Base-by-base conservation (phyloP, 92 coral and sea anemone species). In the Epizoanthus illoricatus region DNA sequence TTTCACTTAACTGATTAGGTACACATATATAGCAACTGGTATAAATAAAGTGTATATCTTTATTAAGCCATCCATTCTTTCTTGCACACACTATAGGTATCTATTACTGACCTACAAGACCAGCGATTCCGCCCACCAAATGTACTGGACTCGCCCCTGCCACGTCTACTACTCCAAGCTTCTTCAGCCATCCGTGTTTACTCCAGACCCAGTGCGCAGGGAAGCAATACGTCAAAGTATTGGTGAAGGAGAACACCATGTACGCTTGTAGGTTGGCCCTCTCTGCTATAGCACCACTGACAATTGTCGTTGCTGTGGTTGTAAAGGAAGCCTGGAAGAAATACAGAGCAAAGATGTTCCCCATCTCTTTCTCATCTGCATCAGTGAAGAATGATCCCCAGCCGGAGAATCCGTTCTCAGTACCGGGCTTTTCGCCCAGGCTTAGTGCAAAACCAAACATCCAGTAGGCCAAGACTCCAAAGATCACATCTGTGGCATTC, bases 201-300 rank as follows among this genome's bases (percentile, higher is more conserved):
- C 94, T 94, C 97, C 97, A 92, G 42, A 92, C 97, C 97, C 97
- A 92, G 73, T 92, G 97, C 19, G 97, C 97, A 0, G 97, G 97
- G 75, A 92, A 92, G 65, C 97, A 88, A 43, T 92, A 92, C 1
- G 97, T 92, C 24, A 88, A 41, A 7, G 97, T 92, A 71, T 92
- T 92, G n/a, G 97, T 92, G 73, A 92, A 92, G 21, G 97, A 93
- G 41, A 92, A 92, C 54, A 91, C 80, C 45, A 92, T 91, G 60
- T 92, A 92, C 18, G 97, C 97, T 68, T 88, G 91, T 36, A 92
- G 71, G 85, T 92, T 92, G 84, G 92, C 92, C 23, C 97, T 80
- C 71, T 92, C 97, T 0, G 97, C 97, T 0, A 92, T 91, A 12
- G 97, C 97, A 20, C 97, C 97, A 3, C 94, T 90, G 1, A 92